These are phyloP conservation scores for Rattus norvegicus DNA, from an alignment of 2,113 vertebrate species.

Conservation along the genomic window GRCr8 NC_086034.1:10545501-10546000, in stretches of 20 bases:
- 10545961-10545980: not conserved
- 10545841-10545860: not conserved
- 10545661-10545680: not conserved
- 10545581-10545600: not conserved
- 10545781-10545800: not conserved
- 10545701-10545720: not conserved
- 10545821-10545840: not conserved
- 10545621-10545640: not conserved
- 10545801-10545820: not conserved
- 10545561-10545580: no score
- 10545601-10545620: rapidly evolving
- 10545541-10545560: rapidly evolving
- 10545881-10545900: not conserved
- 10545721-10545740: not conserved
- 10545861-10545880: not conserved
- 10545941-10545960: not conserved
- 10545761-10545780: not conserved
- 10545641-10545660: not conserved
- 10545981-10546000: not conserved
- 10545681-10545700: not conserved
- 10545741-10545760: not conserved
- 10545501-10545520: no score
- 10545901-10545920: not conserved
- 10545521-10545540: rapidly evolving
- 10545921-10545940: not conserved